Evolutionary conservation across 1,140 invertebrate genomes (phyloP).

Genomic region (Drosophila kepulauana): DNA sequence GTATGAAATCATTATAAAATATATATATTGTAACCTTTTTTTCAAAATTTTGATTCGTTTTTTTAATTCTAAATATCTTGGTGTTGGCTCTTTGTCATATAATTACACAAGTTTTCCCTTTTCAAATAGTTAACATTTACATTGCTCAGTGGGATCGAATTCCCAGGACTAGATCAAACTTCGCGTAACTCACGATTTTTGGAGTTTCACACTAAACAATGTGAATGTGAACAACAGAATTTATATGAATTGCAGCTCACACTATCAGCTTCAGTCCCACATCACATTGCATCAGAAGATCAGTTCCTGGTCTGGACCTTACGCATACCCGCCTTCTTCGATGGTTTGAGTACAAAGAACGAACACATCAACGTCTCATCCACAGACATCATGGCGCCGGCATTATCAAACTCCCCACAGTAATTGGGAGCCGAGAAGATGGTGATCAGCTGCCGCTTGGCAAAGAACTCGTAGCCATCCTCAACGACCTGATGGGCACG

Average conservation of each 20-base stretch:
- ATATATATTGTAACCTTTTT: background rate
- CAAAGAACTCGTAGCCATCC: slow-evolving; percentile 99
- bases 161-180: no score
- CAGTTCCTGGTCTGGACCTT: slow-evolving; percentile 23
- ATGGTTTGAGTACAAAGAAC: slow-evolving; percentile 87
- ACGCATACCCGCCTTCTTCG: slow-evolving; percentile 92
- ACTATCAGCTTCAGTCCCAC: background rate
- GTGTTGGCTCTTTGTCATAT: background rate
- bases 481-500: slow-evolving; percentile 98
- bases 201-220: background rate
- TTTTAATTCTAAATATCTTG: background rate
- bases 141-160: no score
- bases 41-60: background rate
- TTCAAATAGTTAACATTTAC: background rate
- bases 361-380: slow-evolving; percentile 99
- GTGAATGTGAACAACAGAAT: slow-evolving; percentile 13
- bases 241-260: slow-evolving; percentile 34
- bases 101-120: no score
- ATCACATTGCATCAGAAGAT: background rate
- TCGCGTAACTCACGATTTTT: no score
- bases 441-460: slow-evolving; percentile 98
- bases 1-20: slow-evolving; percentile 10
- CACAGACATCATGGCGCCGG: slow-evolving; percentile 98
- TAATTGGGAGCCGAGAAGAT: slow-evolving; percentile 89
- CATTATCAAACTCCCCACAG: slow-evolving; percentile 98